Base-by-base conservation (phyloP, 2,888 invertebrate species). In the Geotrupes spiniger region DNA sequence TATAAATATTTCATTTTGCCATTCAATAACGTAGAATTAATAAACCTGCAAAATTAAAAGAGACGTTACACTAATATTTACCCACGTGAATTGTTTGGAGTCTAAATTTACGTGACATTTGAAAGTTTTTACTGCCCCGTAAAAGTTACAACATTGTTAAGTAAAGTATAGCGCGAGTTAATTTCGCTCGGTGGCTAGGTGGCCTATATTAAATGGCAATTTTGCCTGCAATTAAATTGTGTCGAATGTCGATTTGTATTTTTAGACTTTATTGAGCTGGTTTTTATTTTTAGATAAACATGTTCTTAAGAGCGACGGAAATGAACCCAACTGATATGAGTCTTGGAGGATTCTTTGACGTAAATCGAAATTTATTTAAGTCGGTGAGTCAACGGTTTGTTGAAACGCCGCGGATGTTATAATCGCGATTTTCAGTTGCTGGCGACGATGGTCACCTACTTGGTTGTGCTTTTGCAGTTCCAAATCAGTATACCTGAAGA, bases 251-350 rank as follows among this genome's bases (percentile, higher is more conserved):
- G 11, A 33, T 9, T 4, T 15, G 29, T 33, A 33, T 33, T 33
- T 33, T 33, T 33, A 33, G 33, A 15, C 33, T 33, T 33, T 33
- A 33, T 33, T 10, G 33, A 33, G 14, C 33, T 15, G n/a, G 8
- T 5, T 15, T 33, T 36, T 39, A 28, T 49, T 57, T 62, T 15
- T 46, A 74, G 74, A 83, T 87, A 17, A 85, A 84, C 66, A 87
- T 86, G 86, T 87, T 87, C 63, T 68, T 87, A 42, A 74, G 85
- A 36, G 86, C 87, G 17, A 87, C 86, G 0, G 85, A 86, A 71
- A 86, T 87, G 84, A 86, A 85, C 66, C 83, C 85, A 1, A 84
- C 86, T 2, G 82, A 84, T 61, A 85, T 87, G 59, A 85, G 83
- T 63, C 77, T 87, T 12, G 85, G 84, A 6, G 87, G 86, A 21